Conservation (phyloP, 2,888 invertebrate species). For the Oithona nana region DNA sequence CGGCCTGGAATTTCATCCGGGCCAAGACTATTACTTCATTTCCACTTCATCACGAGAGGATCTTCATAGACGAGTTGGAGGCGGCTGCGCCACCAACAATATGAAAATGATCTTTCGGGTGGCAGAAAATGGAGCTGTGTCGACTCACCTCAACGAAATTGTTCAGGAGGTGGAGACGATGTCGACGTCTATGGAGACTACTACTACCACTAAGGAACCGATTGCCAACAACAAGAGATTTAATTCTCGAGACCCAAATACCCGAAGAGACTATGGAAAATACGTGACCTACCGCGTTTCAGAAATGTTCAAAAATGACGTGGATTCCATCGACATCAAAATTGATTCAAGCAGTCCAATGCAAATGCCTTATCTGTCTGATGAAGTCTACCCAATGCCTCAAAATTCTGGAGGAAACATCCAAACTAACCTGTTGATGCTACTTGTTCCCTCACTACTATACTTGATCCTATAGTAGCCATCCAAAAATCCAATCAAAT, state of each 20-base stretch:
- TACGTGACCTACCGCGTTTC: no score
- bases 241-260: neutral
- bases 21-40: constrained; percentile 83
- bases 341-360: no score
- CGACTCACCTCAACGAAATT: neutral
- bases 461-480: no score
- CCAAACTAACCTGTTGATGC: no score
- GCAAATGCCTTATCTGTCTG: no score
- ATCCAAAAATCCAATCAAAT: no score
- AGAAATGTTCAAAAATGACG: no score
- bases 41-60: constrained; percentile 79
- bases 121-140: neutral
- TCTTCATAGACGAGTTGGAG: constrained; percentile 72
- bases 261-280: neutral
- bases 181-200: neutral
- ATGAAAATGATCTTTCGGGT: constrained; percentile 70
- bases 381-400: no score
- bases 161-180: neutral
- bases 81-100: constrained; percentile 71
- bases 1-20: constrained; percentile 78
- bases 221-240: neutral
- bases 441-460: no score
- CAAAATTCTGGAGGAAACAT: no score
- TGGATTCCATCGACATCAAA: no score
- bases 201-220: neutral